Evolutionary conservation across 64 coral and sea anemone genomes (phyloP).

Genomic region (Stylophora pistillata): DNA sequence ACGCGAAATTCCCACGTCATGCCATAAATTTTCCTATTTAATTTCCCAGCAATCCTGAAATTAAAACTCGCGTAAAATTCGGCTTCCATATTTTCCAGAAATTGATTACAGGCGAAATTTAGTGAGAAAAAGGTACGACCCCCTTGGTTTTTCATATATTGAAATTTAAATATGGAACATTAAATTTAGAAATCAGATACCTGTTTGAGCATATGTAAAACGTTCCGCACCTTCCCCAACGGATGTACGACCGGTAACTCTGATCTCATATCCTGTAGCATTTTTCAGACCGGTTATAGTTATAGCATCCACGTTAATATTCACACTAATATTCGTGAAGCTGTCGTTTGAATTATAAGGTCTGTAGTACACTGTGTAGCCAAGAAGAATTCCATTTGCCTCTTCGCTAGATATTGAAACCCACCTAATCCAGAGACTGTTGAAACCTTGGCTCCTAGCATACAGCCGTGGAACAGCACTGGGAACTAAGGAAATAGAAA

Average conservation of each 20-base stretch:
- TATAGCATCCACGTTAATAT: background rate
- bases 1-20: too few relatives aligned
- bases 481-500: background rate
- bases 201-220: background rate
- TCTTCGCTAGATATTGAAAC: background rate
- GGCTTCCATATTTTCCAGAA: too few relatives aligned
- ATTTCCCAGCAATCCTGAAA: too few relatives aligned
- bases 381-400: background rate
- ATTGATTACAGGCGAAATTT: too few relatives aligned
- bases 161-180: too few relatives aligned
- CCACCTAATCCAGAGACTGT: background rate
- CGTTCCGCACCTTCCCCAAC: background rate
- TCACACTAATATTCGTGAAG: background rate
- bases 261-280: background rate
- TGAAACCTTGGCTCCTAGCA: background rate
- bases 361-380: background rate
- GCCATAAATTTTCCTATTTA: too few relatives aligned
- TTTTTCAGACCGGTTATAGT: background rate
- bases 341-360: background rate
- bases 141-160: too few relatives aligned
- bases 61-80: too few relatives aligned
- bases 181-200: background rate
- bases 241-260: background rate
- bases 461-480: background rate
- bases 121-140: too few relatives aligned